Base-by-base conservation (phyloP, 2,113 vertebrate species). In the Syrmaticus mikado region DNA sequence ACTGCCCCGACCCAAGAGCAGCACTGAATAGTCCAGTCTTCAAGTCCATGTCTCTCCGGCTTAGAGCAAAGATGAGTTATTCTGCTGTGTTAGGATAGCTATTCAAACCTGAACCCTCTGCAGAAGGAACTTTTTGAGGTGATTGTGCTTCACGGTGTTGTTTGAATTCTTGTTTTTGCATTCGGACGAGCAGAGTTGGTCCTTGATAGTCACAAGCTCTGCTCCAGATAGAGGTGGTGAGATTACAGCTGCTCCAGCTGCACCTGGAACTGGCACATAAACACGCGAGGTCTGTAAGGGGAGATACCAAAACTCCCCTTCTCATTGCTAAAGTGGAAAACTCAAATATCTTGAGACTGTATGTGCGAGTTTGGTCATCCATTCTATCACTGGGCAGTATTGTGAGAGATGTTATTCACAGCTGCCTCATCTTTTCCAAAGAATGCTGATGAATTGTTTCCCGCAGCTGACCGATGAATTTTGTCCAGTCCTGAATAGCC, bases 101-200 rank as follows among this genome's bases (percentile, higher is more conserved):
- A 4, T 71, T 88, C 40, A 24, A 72, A 70, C 72, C 65, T 0
- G 8, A 64, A 67, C 45, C 79, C 78, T 71, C 41, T 0, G 34
- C 46, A 77, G 61, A 90, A 43, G 50, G 64, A 25, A 18, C 10
- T 73, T 86, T 83, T 78, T 60, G 60, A 80, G 76, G 79, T 40
- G 4, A 60, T 58, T 45, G 78, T 91, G 66, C 84, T 78, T 84
- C 74, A 24, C 60, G 82, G 72, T 72, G 68, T 79, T 34, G 89
- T 82, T 72, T 72, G 75, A 80, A 79, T 64, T 87, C 62, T 46
- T 43, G 75, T 62, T 89, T 87, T 80, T 92, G 82, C 74, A 17
- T 93, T 79, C 79, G 81, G 78, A 82, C 43, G 53, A 65, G 66
- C 64, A 61, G 27, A 87, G 61, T 75, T 70, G 87, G 46, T 66